Base-by-base conservation (phyloP, 1,140 invertebrate genomes). In the Drosophila bifasciata region DNA sequence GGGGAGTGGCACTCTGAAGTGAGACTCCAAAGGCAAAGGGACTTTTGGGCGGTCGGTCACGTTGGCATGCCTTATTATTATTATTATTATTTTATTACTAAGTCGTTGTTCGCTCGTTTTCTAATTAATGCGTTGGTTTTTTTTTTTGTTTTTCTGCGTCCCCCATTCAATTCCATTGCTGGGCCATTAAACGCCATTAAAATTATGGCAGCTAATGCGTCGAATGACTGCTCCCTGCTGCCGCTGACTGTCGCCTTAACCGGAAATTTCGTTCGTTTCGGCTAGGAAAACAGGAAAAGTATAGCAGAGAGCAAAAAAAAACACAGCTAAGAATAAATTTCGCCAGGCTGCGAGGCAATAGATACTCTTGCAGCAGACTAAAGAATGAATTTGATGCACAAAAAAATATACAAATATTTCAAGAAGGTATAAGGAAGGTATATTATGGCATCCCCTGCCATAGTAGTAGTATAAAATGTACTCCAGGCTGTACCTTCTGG, bases 21-120 rank as follows among this genome's bases (percentile, higher is more conserved):
- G n/a, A n/a, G n/a, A n/a, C n/a, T n/a, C n/a, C n/a, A 28, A 28
- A 7, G 6, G 28, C 8, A 32, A 9, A 32, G 28, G 28, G 28
- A 32, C 56, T 60, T 23, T 17, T n/a, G n/a, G n/a, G 43, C 72
- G 57, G 77, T 80, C 72, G 57, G 77, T 80, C 78, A 80, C 77
- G 78, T 80, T 72, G 72, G 40, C 72, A 45, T 66, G 69, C 74
- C 60, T 68, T 81, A 77, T 83, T 81, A 75, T 83, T 81, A 76
- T 81, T 81, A 75, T 83, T 81, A 81, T 81, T 83, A 78, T 79
- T 70, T 74, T 83, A 83, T 83, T 84, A 83, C 79, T 64, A 53
- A 48, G 41, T 58, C 52, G 57, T 62, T 69, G 57, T 67, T 76
- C 51, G 51, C 67, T 77, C 53, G 78, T 84, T 83, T 84, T 79